Evolutionary conservation across 2,797 vertebrate species (phyloP).

Genomic region (Liasis olivaceus): DNA sequence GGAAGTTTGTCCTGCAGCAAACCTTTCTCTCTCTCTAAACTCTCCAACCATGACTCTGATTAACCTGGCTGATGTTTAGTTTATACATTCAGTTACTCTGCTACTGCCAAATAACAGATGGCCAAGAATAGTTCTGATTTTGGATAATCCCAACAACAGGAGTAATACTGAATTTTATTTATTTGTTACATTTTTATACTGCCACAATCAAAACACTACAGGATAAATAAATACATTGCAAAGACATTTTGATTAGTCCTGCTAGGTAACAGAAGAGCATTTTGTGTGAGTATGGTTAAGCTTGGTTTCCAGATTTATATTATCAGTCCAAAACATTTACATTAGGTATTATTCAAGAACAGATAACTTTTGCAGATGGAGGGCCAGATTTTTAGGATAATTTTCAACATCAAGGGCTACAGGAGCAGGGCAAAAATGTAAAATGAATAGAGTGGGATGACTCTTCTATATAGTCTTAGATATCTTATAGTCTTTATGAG

Average conservation of each 20-base stretch:
- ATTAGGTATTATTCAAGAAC: no score
- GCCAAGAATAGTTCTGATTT: background rate
- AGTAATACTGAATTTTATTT: slow-evolving; percentile 4
- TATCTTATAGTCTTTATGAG: no score
- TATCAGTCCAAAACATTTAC: background rate
- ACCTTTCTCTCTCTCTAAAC: background rate
- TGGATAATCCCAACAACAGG: background rate
- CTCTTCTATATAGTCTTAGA: no score
- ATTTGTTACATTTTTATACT: background rate
- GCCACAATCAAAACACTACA: background rate
- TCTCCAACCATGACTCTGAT: slow-evolving; percentile 9
- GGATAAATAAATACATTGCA: background rate
- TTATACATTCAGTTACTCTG: background rate
- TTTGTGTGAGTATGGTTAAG: background rate
- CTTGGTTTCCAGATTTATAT: background rate
- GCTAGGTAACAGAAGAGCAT: background rate
- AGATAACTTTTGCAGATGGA: no score
- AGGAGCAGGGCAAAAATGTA: no score
- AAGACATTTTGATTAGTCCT: background rate
- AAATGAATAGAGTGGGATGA: no score
- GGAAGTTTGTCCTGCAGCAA: background rate
- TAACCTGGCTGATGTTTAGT: background rate
- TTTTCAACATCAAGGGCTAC: no score
- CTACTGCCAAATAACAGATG: background rate
- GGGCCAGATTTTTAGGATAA: no score